phyloP scores from a whole-genome alignment of 2,888 invertebrate species.

The Pyrgus malvae region DNA sequence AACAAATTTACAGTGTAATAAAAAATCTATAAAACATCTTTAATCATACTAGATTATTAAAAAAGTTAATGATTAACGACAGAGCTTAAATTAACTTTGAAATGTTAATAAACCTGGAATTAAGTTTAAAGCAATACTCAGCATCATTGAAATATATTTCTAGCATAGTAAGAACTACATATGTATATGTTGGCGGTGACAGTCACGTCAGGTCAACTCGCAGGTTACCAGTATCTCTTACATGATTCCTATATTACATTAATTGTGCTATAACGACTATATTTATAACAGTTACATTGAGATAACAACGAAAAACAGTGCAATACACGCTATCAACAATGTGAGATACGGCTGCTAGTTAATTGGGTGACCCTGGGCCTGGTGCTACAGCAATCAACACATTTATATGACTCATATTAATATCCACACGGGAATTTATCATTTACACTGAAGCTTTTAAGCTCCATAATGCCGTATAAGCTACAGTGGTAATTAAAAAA shows the following conservation, averaged over 20 bases:
- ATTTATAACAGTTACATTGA: slow-evolving; percentile 30
- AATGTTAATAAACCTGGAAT: too few relatives aligned
- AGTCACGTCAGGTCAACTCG: slow-evolving; percentile 14
- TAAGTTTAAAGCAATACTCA: too few relatives aligned
- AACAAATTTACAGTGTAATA: too few relatives aligned
- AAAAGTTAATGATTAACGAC: too few relatives aligned
- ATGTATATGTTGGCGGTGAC: too few relatives aligned
- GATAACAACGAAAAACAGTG: slow-evolving; percentile 36
- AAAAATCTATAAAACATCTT: too few relatives aligned
- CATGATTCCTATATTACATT: slow-evolving; percentile 30
- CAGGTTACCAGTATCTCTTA: slow-evolving; percentile 31
- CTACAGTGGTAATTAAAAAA: slow-evolving; percentile 8
- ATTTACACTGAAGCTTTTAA: slow-evolving; percentile 1
- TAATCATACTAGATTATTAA: too few relatives aligned
- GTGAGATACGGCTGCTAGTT: slow-evolving; percentile 25
- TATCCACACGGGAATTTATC: neutral
- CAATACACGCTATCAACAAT: slow-evolving; percentile 29
- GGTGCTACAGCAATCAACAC: slow-evolving; percentile 20
- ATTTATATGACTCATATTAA: slow-evolving; percentile 13
- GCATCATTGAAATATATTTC: too few relatives aligned
- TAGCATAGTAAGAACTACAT: too few relatives aligned
- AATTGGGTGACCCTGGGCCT: slow-evolving; percentile 30
- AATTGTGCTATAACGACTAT: slow-evolving; percentile 29
- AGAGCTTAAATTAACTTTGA: too few relatives aligned
- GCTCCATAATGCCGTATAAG: neutral